A percentile compares a stretch with the other conserved stretches of the same genome.
These are phyloP conservation scores for Acanthaster planci DNA, from an alignment of 35 echinoderm and acorn worm genomes.

Conservation along the genomic window DNA sequence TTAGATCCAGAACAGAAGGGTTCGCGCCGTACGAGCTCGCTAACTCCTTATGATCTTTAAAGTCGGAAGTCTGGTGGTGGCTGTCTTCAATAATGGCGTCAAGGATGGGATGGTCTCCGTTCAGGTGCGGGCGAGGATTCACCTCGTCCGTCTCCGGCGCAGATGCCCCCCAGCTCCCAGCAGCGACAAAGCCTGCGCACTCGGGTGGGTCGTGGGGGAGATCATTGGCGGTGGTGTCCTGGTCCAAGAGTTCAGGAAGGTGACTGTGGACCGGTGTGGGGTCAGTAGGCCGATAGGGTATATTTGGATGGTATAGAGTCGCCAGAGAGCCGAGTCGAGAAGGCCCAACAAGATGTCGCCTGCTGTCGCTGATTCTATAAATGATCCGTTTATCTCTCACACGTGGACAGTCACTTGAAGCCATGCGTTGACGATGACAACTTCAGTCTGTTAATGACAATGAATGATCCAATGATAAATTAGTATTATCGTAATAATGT, in stretches of 20 bases:
- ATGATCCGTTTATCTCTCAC: neutral
- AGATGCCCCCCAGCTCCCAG: conserved; percentile 6
- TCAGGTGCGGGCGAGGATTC: neutral
- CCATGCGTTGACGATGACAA: neutral
- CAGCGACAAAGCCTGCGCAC: conserved; percentile 3
- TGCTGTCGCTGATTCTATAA: conserved; percentile 18
- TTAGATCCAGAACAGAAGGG: conserved; percentile 36
- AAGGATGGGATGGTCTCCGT: neutral
- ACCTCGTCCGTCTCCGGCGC: neutral
- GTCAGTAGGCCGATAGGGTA: neutral
- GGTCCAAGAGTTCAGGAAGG: neutral
- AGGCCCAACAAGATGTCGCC: conserved; percentile 11
- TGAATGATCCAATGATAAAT: too few relatives aligned
- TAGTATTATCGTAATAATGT: too few relatives aligned
- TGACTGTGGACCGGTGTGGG: neutral
- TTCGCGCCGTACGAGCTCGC: neutral
- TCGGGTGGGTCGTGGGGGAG: neutral
- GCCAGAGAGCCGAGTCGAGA: neutral
- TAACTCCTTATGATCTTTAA: neutral
- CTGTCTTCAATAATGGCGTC: conserved; percentile 1
- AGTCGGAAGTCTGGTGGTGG: neutral
- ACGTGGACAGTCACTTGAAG: conserved; percentile 13
- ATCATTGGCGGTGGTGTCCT: neutral
- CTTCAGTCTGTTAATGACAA: too few relatives aligned
- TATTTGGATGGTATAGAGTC: neutral